Base-by-base conservation (phyloP, 2,113 vertebrate species). In the Cavia porcellus region DNA sequence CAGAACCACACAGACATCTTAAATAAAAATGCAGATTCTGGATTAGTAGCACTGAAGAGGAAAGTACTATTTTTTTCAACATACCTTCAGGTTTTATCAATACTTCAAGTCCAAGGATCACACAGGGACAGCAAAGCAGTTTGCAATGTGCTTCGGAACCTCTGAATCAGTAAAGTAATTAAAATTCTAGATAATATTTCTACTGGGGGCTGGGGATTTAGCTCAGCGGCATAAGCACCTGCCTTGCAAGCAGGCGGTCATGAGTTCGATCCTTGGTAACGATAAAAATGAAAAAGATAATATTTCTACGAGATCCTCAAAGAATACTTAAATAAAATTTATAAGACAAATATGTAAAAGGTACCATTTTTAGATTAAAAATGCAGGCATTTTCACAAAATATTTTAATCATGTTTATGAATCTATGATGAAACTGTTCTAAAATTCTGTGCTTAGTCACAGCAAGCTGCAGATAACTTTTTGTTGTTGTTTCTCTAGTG, bases 81-180 rank as follows among this genome's bases (percentile, higher is more conserved):
- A 35, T 70, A 25, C 3, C 55, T 4, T 86, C 13, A 14, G 30
- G 12, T 75, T 42, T 38, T 32, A 12, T 4, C 22, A 62, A 0
- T 17, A 52, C 82, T 64, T 0, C 0, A 10, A 57, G 32, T 25
- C 81, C 6, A 22, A 64, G 42, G 57, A 72, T 32, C 15, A 50
- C 25, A 24, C 8, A 22, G 42, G 32, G 45, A 6, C 32, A 68
- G 9, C n/a, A 80, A 59, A 90, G 22, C 47, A 38, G 7, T 83
- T 81, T 62, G 30, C 3, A 42, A 11, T 61, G 10, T 64, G 25
- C 42, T 20, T 10, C 30, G 66, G 17, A 52, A 70, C 50, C 86
- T 61, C 64, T 92, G 10, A 90, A 87, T 66, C 66, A 92, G 79
- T 47, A 57, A 70, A 86, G 55, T 79, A 87, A 64, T 61, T 38